phyloP scores from a whole-genome alignment of 37 sponge, comb jelly and placozoan genomes.

The Bolinopsis microptera region DNA sequence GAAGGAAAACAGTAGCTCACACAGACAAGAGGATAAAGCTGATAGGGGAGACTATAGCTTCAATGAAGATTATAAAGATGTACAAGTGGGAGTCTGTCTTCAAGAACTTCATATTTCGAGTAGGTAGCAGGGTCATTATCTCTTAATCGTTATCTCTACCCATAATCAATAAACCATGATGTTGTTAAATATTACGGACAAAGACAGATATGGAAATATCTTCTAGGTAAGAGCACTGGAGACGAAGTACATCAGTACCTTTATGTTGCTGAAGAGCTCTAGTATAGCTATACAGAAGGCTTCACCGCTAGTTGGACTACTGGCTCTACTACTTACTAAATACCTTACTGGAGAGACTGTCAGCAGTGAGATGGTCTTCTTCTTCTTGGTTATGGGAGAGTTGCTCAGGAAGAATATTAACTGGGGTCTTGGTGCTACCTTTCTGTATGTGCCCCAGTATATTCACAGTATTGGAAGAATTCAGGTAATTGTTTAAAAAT shows the following conservation, averaged over 20 bases:
- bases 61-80: slow-evolving; percentile 56
- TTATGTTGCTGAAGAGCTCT: background rate
- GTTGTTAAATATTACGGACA: too few species aligned
- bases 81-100: slow-evolving; percentile 45
- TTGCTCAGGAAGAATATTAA: background rate
- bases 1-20: slow-evolving; percentile 13
- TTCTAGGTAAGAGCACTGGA: background rate
- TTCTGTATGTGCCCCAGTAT: slow-evolving; percentile 27
- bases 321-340: background rate
- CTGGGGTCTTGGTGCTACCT: background rate
- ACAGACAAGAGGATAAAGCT: slow-evolving; percentile 55
- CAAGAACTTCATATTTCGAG: background rate
- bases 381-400: background rate
- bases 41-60: slow-evolving; percentile 39
- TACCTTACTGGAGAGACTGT: background rate
- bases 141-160: too few species aligned
- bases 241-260: background rate
- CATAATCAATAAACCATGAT: too few species aligned
- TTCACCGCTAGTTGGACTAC: slow-evolving; percentile 5
- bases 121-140: too few species aligned
- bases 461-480: background rate
- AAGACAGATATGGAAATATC: background rate
- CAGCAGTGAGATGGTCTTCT: slow-evolving; percentile 35
- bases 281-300: background rate
- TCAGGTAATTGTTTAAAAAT: background rate